Percentiles rank a stretch among this genome's conserved stretches.
phyloP scores from a whole-genome alignment of 1,140 invertebrate genomes.

The Apis dorsata region DNA sequence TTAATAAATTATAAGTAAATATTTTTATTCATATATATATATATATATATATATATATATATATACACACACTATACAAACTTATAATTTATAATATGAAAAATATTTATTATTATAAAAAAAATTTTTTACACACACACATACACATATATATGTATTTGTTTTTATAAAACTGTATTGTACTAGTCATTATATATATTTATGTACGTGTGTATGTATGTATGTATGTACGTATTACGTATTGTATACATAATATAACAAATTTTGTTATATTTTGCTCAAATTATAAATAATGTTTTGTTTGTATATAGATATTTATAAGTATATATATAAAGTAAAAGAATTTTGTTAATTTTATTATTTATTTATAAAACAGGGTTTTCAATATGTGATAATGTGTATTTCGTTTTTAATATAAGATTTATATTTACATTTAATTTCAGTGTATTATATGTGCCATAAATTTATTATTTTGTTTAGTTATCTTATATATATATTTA shows the following conservation, averaged over 20 bases:
- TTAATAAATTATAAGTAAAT: neutral
- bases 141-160: neutral
- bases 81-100: neutral
- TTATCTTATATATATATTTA: neutral
- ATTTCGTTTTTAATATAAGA: neutral
- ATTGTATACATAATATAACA: neutral
- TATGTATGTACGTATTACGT: neutral
- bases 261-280: neutral
- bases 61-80: neutral
- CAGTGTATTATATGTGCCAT: neutral
- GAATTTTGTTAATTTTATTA: constrained; percentile 8
- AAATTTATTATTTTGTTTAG: constrained; percentile 2
- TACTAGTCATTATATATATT: constrained; percentile 16
- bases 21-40: constrained; percentile 3
- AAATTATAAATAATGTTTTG: neutral
- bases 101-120: neutral
- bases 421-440: neutral
- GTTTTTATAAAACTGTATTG: neutral
- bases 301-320: constrained; percentile 14
- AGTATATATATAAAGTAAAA: neutral
- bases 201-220: neutral
- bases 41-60: constrained; percentile 11
- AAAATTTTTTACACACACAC: neutral
- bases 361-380: constrained; percentile 20
- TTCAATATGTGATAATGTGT: constrained; percentile 4